These are phyloP conservation scores for Idaea straminata DNA, from an alignment of 2,888 invertebrate genomes.

Conservation along the genomic window DNA sequence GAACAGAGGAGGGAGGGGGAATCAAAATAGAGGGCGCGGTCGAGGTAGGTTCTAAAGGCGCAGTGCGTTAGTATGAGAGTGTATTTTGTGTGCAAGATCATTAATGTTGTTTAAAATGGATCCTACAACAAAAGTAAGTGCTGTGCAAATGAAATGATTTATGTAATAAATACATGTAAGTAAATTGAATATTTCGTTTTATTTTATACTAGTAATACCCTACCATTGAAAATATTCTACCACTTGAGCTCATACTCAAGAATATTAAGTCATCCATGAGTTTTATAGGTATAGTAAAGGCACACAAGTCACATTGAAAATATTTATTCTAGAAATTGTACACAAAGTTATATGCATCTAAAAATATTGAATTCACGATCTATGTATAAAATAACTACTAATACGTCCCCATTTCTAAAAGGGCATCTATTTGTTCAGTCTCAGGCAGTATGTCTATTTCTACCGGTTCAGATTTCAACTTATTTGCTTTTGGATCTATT, in stretches of 20 bases:
- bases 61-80: conserved; percentile 3
- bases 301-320: too few relatives aligned
- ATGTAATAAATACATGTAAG: conserved; percentile 7
- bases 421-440: conserved; percentile 70
- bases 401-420: conserved; percentile 67
- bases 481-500: conserved; percentile 52
- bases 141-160: conserved; percentile 4
- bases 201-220: too few relatives aligned
- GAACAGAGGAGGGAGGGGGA: conserved; percentile 42
- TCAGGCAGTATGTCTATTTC: conserved; percentile 72
- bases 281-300: too few relatives aligned
- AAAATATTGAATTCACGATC: too few relatives aligned
- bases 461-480: conserved; percentile 52
- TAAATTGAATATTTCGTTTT: too few relatives aligned
- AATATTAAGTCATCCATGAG: too few relatives aligned
- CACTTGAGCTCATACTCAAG: too few relatives aligned
- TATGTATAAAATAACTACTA: conserved; percentile 24
- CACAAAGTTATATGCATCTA: too few relatives aligned
- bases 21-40: conserved; percentile 45
- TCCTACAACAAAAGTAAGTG: too few relatives aligned
- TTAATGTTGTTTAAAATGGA: too few relatives aligned
- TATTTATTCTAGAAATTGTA: too few relatives aligned
- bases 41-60: conserved; percentile 34
- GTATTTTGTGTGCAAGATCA: conserved; percentile 5
- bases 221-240: too few relatives aligned